Conservation (phyloP, 2,113 vertebrate genomes). For the Anguilla rostrata region DNA sequence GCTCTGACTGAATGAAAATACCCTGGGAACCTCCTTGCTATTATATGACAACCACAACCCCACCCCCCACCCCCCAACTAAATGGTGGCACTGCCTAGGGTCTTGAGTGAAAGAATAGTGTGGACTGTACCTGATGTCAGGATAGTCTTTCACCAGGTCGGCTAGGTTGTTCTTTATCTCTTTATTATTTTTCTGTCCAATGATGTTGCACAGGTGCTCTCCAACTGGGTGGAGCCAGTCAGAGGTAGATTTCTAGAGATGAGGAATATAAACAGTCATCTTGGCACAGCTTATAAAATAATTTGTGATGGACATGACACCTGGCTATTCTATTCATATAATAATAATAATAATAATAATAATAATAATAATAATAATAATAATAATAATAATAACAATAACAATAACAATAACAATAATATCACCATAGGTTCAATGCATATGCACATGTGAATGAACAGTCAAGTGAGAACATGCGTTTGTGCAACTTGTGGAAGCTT, state of each 20-base stretch:
- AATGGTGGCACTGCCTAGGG: neutral
- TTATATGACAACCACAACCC: neutral
- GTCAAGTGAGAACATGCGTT: neutral
- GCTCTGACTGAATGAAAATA: neutral
- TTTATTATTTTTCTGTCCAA: conserved; percentile 41
- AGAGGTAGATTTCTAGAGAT: conserved; percentile 49
- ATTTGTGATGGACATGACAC: neutral
- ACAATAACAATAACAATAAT: neutral
- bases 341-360: no score
- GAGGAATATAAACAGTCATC: neutral
- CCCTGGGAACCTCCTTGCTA: neutral
- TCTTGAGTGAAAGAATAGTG: neutral
- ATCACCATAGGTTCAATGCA: neutral
- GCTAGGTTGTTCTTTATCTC: conserved; percentile 42
- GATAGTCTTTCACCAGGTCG: conserved; percentile 44
- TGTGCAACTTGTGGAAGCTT: neutral
- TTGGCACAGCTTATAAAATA: neutral
- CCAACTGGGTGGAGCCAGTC: conserved; percentile 64
- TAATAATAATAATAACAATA: neutral
- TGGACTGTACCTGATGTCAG: conserved; percentile 47
- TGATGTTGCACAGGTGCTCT: conserved; percentile 52
- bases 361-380: no score
- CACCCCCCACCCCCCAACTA: no score
- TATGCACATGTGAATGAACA: neutral
- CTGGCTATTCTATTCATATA: no score